Percentiles rank a stretch among this genome's conserved stretches.
These are phyloP conservation scores for Carpatolechia fugitivella DNA, from an alignment of 2,888 invertebrate species.

Conservation along the genomic window DNA sequence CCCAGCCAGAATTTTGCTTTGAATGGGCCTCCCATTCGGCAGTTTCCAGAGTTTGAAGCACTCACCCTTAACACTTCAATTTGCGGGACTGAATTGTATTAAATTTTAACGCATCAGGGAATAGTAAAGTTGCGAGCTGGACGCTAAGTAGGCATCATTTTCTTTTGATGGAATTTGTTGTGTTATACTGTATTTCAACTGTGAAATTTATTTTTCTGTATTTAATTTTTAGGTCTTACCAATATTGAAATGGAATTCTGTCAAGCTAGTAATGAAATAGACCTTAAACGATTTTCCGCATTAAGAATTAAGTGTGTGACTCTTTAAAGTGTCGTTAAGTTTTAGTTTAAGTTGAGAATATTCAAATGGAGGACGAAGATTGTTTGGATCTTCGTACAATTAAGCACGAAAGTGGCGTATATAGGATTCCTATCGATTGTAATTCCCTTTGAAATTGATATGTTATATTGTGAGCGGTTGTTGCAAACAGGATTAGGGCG, in stretches of 20 bases:
- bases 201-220: background rate
- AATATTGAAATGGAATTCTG: too few relatives aligned
- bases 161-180: background rate
- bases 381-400: too few relatives aligned
- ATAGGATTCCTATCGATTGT: background rate
- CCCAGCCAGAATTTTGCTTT: background rate
- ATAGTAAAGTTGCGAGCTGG: background rate
- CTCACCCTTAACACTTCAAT: background rate
- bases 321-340: too few relatives aligned
- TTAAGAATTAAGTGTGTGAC: too few relatives aligned
- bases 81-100: background rate
- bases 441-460: constrained; percentile 14
- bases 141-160: background rate
- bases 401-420: too few relatives aligned
- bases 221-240: background rate
- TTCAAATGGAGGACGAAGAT: too few relatives aligned
- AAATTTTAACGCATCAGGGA: background rate
- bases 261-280: too few relatives aligned
- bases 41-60: background rate
- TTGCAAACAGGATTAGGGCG: constrained; percentile 47
- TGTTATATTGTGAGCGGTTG: constrained; percentile 45
- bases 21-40: background rate
- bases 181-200: background rate
- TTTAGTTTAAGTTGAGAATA: too few relatives aligned
- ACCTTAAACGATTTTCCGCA: too few relatives aligned